These are phyloP conservation scores for Neoarius graeffei DNA, from an alignment of 2,113 vertebrate species.

Conservation along the genomic window DNA sequence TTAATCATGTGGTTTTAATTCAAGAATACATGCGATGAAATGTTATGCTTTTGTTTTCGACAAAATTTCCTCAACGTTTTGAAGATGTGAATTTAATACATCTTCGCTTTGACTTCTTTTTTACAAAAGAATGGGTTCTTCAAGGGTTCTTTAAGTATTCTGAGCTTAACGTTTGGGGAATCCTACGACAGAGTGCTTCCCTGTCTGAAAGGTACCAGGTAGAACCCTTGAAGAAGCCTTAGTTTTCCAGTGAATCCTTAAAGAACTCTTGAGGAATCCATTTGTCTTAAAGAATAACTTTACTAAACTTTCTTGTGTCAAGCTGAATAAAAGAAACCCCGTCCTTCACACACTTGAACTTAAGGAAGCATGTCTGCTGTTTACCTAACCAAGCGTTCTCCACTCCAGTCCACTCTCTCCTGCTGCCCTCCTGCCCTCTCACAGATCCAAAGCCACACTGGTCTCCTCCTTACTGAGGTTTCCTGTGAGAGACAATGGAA, in stretches of 20 bases:
- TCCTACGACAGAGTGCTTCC: not conserved
- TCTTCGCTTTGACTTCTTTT: not conserved
- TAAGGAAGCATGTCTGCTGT: constrained; percentile 35
- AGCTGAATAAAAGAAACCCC: not conserved
- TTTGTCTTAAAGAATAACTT: not conserved
- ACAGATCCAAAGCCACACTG: constrained; percentile 40
- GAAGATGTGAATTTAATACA: not conserved
- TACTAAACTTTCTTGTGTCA: too few relatives aligned
- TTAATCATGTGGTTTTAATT: constrained; percentile 66
- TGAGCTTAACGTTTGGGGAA: not conserved
- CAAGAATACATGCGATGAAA: constrained; percentile 46
- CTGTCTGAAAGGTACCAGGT: not conserved
- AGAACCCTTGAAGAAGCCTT: not conserved
- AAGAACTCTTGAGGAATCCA: not conserved
- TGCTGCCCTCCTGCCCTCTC: constrained; percentile 50
- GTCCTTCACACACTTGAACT: constrained; percentile 24
- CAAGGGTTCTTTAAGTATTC: not conserved
- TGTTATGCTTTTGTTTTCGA: constrained; percentile 8
- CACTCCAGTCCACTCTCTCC: constrained; percentile 44
- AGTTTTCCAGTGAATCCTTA: not conserved
- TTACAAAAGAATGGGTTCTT: not conserved
- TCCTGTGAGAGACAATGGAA: constrained; percentile 69
- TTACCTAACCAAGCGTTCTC: constrained; percentile 24
- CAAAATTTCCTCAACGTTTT: not conserved
- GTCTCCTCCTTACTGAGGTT: constrained; percentile 48